Evolutionary conservation across 1,140 invertebrate species (phyloP).

Genomic region (Brachionus asplanchnoidis): DNA sequence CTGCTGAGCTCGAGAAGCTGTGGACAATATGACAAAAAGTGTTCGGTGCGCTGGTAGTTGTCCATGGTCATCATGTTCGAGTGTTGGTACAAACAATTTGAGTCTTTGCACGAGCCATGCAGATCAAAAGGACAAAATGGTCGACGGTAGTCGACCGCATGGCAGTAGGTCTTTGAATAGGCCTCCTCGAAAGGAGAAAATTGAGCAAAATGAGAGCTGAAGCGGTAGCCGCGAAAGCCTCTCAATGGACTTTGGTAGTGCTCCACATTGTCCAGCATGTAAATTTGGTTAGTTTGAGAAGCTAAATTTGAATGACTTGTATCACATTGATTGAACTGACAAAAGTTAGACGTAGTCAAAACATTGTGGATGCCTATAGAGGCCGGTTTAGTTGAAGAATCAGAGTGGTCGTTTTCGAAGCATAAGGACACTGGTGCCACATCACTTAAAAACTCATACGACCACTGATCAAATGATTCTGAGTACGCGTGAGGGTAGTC

Average conservation of each 20-base stretch:
- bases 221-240: constrained; percentile 14
- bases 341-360: constrained; percentile 11
- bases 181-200: not conserved
- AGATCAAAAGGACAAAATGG: constrained; percentile 41
- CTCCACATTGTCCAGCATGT: not conserved
- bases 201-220: constrained; percentile 29
- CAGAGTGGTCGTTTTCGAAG: not conserved
- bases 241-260: constrained; percentile 36
- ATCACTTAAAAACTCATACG: not conserved
- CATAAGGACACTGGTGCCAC: not conserved
- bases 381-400: not conserved
- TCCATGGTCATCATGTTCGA: constrained; percentile 34
- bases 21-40: constrained; percentile 37
- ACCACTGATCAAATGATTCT: constrained; percentile 26
- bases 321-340: constrained; percentile 15
- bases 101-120: constrained; percentile 39
- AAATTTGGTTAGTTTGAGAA: not conserved
- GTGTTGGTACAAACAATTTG: constrained; percentile 35
- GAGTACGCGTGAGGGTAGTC: not conserved
- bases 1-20: constrained; percentile 4
- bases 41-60: constrained; percentile 37
- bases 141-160: constrained; percentile 9
- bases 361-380: not conserved
- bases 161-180: constrained; percentile 30
- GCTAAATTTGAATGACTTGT: not conserved